These are phyloP conservation scores for Sitta europaea DNA, from an alignment of 2,113 vertebrate species.

Conservation along the genomic window DNA sequence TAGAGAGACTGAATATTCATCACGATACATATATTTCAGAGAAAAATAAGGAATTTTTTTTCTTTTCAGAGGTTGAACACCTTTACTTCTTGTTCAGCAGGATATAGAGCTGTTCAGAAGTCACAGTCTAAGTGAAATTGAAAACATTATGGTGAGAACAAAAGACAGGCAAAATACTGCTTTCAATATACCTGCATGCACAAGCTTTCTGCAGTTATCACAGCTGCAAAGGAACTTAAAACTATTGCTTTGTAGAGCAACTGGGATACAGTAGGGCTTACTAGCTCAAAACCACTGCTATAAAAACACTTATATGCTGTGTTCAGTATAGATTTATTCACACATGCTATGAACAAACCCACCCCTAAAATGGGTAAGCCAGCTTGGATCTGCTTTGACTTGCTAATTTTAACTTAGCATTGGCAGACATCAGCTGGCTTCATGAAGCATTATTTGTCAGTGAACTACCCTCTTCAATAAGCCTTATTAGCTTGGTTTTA, in stretches of 20 bases:
- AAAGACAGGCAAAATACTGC: not conserved
- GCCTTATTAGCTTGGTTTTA: not conserved
- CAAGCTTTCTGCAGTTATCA: not conserved
- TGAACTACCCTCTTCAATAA: not conserved
- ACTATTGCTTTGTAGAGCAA: not conserved
- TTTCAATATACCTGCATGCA: not conserved
- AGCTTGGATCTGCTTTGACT: not conserved
- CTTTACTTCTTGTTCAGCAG: not conserved
- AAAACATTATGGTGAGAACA: not conserved
- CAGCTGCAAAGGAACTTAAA: not conserved
- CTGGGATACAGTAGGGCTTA: not conserved
- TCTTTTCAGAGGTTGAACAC: not conserved
- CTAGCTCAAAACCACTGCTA: not conserved
- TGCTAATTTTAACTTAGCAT: not conserved
- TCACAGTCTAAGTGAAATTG: not conserved
- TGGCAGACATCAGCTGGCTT: not conserved
- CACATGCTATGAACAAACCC: not conserved
- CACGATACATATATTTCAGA: not conserved
- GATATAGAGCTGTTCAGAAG: not conserved
- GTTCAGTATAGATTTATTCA: not conserved
- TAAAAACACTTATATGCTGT: not conserved
- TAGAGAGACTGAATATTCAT: not conserved
- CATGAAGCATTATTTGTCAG: not conserved
- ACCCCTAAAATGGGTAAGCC: not conserved
- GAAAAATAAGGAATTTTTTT: accelerated